These are phyloP conservation scores for Trichomalopsis sarcophagae DNA, from an alignment of 1,140 invertebrate genomes.

Conservation along the genomic window DNA sequence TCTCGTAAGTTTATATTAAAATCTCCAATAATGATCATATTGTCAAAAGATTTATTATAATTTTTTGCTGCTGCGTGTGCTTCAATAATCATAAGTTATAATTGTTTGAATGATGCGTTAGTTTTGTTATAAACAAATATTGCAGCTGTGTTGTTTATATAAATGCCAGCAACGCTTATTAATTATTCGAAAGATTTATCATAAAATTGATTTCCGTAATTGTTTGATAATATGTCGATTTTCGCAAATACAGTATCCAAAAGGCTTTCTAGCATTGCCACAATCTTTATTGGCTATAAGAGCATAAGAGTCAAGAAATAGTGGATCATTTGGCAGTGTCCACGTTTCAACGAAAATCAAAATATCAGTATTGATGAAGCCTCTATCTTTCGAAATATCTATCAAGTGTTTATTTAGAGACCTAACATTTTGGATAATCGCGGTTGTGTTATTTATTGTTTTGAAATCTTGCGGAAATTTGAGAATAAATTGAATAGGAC, in stretches of 20 bases:
- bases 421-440: too few relatives aligned
- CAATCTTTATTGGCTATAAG: neutral
- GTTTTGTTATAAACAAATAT: neutral
- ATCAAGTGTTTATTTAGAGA: too few relatives aligned
- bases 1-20: neutral
- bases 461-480: too few relatives aligned
- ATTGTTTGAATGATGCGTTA: neutral
- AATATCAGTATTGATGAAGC: neutral
- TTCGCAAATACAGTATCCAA: neutral
- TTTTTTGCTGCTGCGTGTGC: neutral
- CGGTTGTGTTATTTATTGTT: too few relatives aligned
- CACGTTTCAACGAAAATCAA: slow-evolving; percentile 16
- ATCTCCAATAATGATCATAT: slow-evolving; percentile 8
- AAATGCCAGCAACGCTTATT: neutral
- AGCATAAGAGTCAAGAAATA: neutral
- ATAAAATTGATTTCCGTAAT: too few relatives aligned
- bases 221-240: neutral
- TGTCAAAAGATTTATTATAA: neutral
- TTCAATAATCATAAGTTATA: neutral
- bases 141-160: neutral
- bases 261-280: neutral
- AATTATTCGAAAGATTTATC: neutral
- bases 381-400: slow-evolving; percentile 4
- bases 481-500: too few relatives aligned
- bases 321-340: neutral